Base-by-base conservation (phyloP, 2,888 invertebrate species). In the Drosophila bunnanda region DNA sequence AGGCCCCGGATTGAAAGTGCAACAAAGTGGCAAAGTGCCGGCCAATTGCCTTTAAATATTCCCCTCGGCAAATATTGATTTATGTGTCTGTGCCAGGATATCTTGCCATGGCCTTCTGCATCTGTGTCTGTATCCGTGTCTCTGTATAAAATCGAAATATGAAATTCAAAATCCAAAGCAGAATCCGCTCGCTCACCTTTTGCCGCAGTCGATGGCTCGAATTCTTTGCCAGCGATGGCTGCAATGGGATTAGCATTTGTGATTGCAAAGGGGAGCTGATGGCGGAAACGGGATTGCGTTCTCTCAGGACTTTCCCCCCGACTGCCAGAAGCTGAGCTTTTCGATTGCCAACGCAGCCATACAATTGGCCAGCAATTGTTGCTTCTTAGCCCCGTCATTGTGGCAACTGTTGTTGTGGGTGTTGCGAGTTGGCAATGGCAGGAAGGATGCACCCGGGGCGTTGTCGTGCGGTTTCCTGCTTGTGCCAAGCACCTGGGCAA, bases 61-160 rank as follows among this genome's bases (percentile, higher is more conserved):
- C 67, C 75, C 77, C 57, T 71, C 60, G 68, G 67, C 70, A 76
- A 83, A 73, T 86, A 88, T 84, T 84, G 84, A 89, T 83, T 82
- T 89, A 80, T 69, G 57, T 64, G 70, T 43, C 17, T 50, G 38
- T 2, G 39, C 20, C 32, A 36, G 50, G 22, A 57, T 48, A 43
- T 13, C 41, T 34, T 43, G 17, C 34, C 57, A 22, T 22, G n/a
- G 39, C 38, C 30, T 25, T 36, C 28, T 46, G 28, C 28, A 28
- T 28, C 48, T 50, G 48, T 30, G 6, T 34, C n/a, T 44, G 50
- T 25, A 2, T 48, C 25, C n/a, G 22, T 25, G 44, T 25, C 28
- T 6, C 39, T 53, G 36, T 12, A 30, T 30, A 28, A 65, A 66
- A 72, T 73, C 64, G 70, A 46, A 69, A 76, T 62, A 57, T 46